These are phyloP conservation scores for Cyclura pinguis DNA, from an alignment of 2,797 vertebrate genomes.

Conservation along the genomic window DNA sequence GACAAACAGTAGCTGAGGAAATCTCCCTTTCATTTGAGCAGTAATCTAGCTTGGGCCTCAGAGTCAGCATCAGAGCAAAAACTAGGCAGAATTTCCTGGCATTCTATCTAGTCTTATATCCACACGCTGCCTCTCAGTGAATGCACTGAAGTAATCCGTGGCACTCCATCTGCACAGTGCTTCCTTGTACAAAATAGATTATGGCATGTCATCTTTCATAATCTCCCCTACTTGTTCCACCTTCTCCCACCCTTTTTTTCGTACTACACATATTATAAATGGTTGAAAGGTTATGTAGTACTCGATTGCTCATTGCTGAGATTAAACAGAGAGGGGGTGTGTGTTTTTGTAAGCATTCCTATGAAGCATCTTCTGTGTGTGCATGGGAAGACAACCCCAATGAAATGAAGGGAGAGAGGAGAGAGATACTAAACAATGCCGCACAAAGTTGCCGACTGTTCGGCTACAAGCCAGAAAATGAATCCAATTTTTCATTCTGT, in stretches of 20 bases:
- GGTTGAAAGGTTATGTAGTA: conserved; percentile 58
- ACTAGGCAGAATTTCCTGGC: conserved; percentile 30
- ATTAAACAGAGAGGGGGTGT: conserved; percentile 43
- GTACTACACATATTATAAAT: conserved; percentile 9
- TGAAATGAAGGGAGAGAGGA: conserved; percentile 76
- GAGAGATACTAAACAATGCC: conserved; percentile 80
- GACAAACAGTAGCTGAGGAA: background rate
- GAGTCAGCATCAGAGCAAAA: conserved; percentile 26
- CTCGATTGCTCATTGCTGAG: conserved; percentile 63
- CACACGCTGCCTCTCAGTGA: conserved; percentile 34
- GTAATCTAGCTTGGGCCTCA: background rate
- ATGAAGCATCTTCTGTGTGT: conserved; percentile 62
- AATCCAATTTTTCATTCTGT: conserved; percentile 90
- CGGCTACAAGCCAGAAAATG: conserved; percentile 87
- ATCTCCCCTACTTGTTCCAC: background rate
- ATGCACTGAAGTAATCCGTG: background rate
- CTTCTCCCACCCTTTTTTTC: background rate
- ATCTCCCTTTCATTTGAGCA: background rate
- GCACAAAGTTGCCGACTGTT: conserved; percentile 84
- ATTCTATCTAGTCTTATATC: background rate
- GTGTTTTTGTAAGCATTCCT: conserved; percentile 74
- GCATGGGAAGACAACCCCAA: conserved; percentile 65
- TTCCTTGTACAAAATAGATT: conserved; percentile 48
- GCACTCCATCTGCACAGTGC: background rate
- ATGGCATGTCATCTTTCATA: conserved; percentile 52